Base-by-base conservation (phyloP, 2,113 vertebrate species). In the Dipodomys spectabilis region DNA sequence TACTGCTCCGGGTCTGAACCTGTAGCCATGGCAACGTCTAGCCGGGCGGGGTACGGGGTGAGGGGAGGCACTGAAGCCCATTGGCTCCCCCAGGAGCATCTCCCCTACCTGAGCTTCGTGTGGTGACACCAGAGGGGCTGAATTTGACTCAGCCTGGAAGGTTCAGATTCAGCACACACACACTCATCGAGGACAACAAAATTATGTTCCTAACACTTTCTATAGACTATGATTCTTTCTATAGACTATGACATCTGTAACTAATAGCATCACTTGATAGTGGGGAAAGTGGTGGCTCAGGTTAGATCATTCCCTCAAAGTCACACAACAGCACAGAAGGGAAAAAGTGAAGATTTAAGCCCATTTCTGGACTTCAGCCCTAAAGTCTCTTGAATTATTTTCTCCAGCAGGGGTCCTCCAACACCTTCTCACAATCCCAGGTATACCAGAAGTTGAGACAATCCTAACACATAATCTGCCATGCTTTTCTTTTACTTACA, bases 11-110 rank as follows among this genome's bases (percentile, higher is more conserved):
- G 84, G 94, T 64, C 95, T 95, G 95, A 96, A 96, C 95, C 94
- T 82, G 96, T 97, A 68, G 28, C 96, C 97, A 97, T 96, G 71
- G 95, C 95, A 98, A 97, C 98, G 30, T 45, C 88, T 11, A 49
- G 73, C 64, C 1, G 69, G 88, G 92, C 10, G 39, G 71, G 53
- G 19, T 39, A 4, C 28, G 72, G 32, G 10, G 65, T 3, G 39
- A 9, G 28, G 27, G 78, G 69, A 85, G 68, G 80, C 39, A 15
- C 20, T 10, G 88, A 74, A 93, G 69, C 44, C 30, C 28, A 78
- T 68, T 75, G 67, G 30, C 68, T 15, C 68, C 68, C 68, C 28
- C 10, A 9, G 75, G 90, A 93, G 71, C 90, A 49, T 90, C 94
- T 78, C 19, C 9, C 23, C n/a, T 94, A 94, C 95, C 96, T 96